These are phyloP conservation scores for Ichneumoninae sp. DNA, from an alignment of 2,888 invertebrate species.

Conservation along the genomic window DNA sequence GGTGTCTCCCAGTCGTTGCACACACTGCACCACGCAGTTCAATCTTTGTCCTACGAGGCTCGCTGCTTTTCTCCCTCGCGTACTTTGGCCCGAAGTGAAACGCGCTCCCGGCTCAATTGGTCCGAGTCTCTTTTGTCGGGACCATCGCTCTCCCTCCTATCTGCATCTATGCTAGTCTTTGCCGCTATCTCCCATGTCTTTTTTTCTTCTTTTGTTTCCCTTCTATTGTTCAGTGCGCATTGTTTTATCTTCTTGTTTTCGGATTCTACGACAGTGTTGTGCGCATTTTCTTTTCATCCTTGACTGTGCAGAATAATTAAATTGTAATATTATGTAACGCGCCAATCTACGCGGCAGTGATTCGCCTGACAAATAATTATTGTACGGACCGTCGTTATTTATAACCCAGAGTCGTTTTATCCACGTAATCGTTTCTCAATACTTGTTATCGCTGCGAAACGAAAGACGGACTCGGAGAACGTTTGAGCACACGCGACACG, in stretches of 20 bases:
- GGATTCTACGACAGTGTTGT: background rate
- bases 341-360: background rate
- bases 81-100: slow-evolving; percentile 21
- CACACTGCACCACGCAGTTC: slow-evolving; percentile 11
- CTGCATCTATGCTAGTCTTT: background rate
- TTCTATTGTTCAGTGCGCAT: background rate
- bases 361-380: background rate
- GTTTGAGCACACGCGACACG: slow-evolving; percentile 16
- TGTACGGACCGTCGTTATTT: background rate
- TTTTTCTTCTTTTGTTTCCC: background rate
- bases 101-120: slow-evolving; percentile 28
- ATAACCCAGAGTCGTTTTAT: background rate
- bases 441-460: slow-evolving; percentile 14
- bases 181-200: background rate
- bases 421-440: slow-evolving; percentile 6
- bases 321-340: slow-evolving; percentile 4
- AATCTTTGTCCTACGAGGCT: slow-evolving; percentile 13
- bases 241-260: background rate
- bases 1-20: slow-evolving; percentile 10
- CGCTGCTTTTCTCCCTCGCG: background rate
- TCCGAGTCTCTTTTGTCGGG: slow-evolving; percentile 34
- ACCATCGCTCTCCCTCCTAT: background rate
- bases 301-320: slow-evolving; percentile 3
- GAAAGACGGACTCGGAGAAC: slow-evolving; percentile 4
- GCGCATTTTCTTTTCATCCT: background rate